phyloP scores from a whole-genome alignment of 2,113 vertebrate species.

The Kryptolebias marmoratus region DNA sequence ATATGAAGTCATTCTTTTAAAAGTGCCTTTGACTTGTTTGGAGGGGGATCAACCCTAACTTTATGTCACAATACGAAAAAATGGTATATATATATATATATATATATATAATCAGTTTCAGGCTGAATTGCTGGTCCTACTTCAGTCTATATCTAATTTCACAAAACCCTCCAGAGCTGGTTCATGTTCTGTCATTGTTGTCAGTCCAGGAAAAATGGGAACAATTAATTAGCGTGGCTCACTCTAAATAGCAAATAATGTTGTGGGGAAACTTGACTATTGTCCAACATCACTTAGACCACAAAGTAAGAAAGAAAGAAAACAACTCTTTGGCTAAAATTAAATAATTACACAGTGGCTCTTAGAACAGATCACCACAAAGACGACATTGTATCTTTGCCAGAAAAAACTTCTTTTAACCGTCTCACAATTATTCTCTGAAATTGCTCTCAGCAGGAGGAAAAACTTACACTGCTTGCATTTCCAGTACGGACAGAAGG shows the following conservation, averaged over 20 bases:
- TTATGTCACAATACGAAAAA: constrained; percentile 39
- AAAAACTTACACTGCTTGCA: constrained; percentile 26
- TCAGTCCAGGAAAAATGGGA: constrained; percentile 16
- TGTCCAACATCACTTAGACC: constrained; percentile 38
- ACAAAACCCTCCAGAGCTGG: background rate
- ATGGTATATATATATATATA: constrained; percentile 32
- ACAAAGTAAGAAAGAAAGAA: constrained; percentile 22
- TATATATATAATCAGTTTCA: constrained; percentile 26
- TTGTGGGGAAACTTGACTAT: constrained; percentile 39
- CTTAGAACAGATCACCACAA: constrained; percentile 62
- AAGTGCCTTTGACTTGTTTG: constrained; percentile 44
- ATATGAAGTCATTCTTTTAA: constrained; percentile 44
- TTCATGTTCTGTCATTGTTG: constrained; percentile 15
- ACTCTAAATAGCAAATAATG: constrained; percentile 31
- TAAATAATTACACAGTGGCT: constrained; percentile 65
- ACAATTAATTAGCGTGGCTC: constrained; percentile 18
- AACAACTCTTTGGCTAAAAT: constrained; percentile 40
- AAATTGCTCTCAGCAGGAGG: constrained; percentile 51
- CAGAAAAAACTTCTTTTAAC: constrained; percentile 60
- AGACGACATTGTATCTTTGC: constrained; percentile 61
- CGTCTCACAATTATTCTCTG: constrained; percentile 54
- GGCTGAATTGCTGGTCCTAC: background rate
- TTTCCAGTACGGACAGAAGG: constrained; percentile 31
- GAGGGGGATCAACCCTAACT: constrained; percentile 19
- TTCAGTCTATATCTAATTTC: constrained; percentile 25